Conservation (phyloP, 2,888 invertebrate species). For the Hemistola chrysoprasaria region DNA sequence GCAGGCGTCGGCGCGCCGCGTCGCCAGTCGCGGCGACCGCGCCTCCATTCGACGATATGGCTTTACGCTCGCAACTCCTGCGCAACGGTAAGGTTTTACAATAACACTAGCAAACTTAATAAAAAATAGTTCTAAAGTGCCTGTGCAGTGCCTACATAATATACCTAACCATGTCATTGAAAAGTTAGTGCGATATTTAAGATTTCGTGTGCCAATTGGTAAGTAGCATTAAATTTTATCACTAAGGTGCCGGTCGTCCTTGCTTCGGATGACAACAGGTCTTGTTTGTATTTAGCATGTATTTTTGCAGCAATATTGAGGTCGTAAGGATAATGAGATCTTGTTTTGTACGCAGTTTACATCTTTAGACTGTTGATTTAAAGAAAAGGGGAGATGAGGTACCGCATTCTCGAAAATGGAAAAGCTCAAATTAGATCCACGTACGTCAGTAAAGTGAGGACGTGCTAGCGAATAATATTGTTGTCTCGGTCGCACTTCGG, state of each 20-base stretch:
- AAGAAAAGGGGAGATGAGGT: too few relatives aligned
- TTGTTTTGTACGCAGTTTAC: too few relatives aligned
- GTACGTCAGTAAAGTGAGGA: too few relatives aligned
- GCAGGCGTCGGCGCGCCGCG: constrained; percentile 39
- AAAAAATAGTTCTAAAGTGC: not conserved
- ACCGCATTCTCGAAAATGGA: too few relatives aligned
- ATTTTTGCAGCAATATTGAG: not conserved
- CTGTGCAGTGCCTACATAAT: constrained; percentile 3
- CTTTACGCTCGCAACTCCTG: constrained; percentile 70
- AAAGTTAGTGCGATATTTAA: too few relatives aligned
- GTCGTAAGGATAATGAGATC: too few relatives aligned
- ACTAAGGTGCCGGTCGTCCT: constrained; percentile 9
- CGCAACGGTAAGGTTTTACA: constrained; percentile 59
- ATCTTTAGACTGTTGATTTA: not conserved
- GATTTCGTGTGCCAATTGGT: not conserved
- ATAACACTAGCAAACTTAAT: constrained; percentile 7
- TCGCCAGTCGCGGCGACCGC: constrained; percentile 38
- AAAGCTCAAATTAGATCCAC: too few relatives aligned
- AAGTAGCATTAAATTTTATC: constrained; percentile 1
- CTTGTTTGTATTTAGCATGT: constrained; percentile 8
- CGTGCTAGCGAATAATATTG: too few relatives aligned
- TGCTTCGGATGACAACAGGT: constrained; percentile 12
- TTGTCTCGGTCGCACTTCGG: too few relatives aligned
- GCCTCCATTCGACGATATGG: constrained; percentile 71
- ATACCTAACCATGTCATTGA: too few relatives aligned